Conservation (phyloP, 92 coral and sea anemone genomes). For the Epizoanthus scotinus region DNA sequence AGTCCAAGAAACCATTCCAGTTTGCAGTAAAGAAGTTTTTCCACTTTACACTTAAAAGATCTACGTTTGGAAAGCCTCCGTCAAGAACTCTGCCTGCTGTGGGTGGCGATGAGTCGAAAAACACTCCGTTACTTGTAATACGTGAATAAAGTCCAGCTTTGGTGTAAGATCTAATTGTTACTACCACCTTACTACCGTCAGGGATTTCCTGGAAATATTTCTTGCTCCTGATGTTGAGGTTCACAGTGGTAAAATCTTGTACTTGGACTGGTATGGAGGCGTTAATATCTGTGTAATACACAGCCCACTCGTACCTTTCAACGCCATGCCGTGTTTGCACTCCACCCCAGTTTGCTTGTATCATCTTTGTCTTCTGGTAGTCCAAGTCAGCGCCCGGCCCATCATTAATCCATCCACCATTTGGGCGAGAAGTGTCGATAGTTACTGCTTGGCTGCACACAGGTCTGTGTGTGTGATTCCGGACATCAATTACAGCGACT, state of each 20-base stretch:
- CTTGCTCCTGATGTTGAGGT: slow-evolving; percentile 35
- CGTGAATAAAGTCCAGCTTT: slow-evolving; percentile 84
- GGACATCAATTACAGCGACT: slow-evolving; percentile 67
- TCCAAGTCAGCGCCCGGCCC: slow-evolving; percentile 74
- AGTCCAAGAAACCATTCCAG: slow-evolving; percentile 80
- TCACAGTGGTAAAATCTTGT: slow-evolving; percentile 56
- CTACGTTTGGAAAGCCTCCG: slow-evolving; percentile 60
- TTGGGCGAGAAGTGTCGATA: slow-evolving; percentile 83
- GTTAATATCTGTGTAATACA: slow-evolving; percentile 28
- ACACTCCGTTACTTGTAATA: slow-evolving; percentile 80
- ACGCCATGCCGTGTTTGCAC: slow-evolving; percentile 77
- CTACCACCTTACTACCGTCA: slow-evolving; percentile 16
- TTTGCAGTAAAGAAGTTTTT: slow-evolving; percentile 69
- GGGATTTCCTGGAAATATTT: background rate
- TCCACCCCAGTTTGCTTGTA: slow-evolving; percentile 94
- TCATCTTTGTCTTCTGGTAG: slow-evolving; percentile 68
- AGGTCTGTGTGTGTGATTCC: slow-evolving; percentile 53
- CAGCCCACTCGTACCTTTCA: slow-evolving; percentile 77
- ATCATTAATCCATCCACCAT: slow-evolving; percentile 88
- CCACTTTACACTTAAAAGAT: slow-evolving; percentile 75
- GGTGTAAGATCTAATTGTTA: slow-evolving; percentile 72
- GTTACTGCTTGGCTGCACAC: slow-evolving; percentile 69
- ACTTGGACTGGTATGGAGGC: slow-evolving; percentile 42
- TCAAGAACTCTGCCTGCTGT: slow-evolving; percentile 58
- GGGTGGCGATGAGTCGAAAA: slow-evolving; percentile 80